These are phyloP conservation scores for Mesocricetus auratus DNA, from an alignment of 2,113 vertebrate species.

Conservation along the genomic window DNA sequence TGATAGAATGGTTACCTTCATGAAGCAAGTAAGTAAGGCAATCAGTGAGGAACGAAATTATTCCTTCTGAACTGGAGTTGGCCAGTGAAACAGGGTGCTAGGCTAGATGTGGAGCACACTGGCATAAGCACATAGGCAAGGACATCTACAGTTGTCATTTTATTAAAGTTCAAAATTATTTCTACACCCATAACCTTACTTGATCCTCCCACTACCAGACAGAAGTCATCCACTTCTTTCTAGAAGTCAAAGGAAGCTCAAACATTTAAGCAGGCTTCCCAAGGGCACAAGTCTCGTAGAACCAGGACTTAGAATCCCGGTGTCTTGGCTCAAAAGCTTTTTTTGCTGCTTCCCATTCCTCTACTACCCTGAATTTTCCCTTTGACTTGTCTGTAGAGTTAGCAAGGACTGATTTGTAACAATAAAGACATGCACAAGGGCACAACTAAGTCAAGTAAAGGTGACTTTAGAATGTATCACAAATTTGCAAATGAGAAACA, in stretches of 20 bases:
- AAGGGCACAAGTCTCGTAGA: not conserved
- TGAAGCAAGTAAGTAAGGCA: not conserved
- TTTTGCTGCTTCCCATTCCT: not conserved
- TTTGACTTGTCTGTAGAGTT: not conserved
- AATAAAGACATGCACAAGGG: not conserved
- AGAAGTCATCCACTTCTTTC: not conserved
- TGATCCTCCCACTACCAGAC: not conserved
- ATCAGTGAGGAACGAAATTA: not conserved
- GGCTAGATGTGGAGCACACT: not conserved
- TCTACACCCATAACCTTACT: conserved; percentile 11
- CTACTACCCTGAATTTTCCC: not conserved
- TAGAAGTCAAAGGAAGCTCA: conserved; percentile 44
- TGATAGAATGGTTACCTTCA: conserved; percentile 7
- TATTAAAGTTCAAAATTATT: conserved; percentile 2
- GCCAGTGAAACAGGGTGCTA: not conserved
- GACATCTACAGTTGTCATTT: not conserved
- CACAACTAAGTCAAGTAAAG: not conserved
- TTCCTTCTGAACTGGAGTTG: not conserved
- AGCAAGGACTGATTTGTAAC: not conserved
- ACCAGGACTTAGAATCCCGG: not conserved
- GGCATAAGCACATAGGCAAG: not conserved
- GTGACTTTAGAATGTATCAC: conserved; percentile 16
- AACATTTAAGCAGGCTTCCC: not conserved
- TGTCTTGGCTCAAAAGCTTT: not conserved
- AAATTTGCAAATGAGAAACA: conserved; percentile 18